Base-by-base conservation (phyloP, 2,797 vertebrate species). In the Micrastur ruficollis region DNA sequence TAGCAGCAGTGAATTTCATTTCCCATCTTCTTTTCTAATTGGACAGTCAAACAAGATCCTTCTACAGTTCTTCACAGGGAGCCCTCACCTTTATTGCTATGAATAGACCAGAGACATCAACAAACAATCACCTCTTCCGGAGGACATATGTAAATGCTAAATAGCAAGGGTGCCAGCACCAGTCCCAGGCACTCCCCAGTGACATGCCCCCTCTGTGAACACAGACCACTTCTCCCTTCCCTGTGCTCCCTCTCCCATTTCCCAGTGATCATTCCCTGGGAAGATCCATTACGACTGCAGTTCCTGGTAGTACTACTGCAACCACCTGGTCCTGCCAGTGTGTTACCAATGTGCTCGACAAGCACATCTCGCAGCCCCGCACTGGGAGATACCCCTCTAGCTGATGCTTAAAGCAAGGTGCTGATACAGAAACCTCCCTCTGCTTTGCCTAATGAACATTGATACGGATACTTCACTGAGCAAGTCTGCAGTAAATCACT, bases 301-400 rank as follows among this genome's bases (percentile, higher is more conserved):
- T 8, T 46, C 49, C 32, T 42, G 9, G 44, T 44, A 44, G 44
- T 44, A 19, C 44, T 18, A 44, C 44, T 5, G 36, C 18, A 46
- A 72, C 40, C 18, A 19, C 27, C 49, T 42, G 38, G 34, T 34
- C 19, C 65, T 66, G 50, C 74, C 42, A 63, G 68, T 0, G 0
- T 9, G 31, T 36, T 34, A 36, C 36, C 72, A 23, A 2, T 0
- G 27, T 6, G 59, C 27, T n/a, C 5, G 44, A 14, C 9, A 6
- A 31, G 50, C 44, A 25, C 40, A 26, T 21, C 53, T 26, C 2
- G 7, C 68, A 74, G 4, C 4, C 7, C 63, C 2, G 3, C 36
- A 31, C 44, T 6, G 12, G 3, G 12, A 81, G 29, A 55, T 2
- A 23, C 42, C 27, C 31, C 38, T 40, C 40, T 18, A 55, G n/a